Base-by-base conservation (phyloP, 2,797 vertebrate genomes). In the Sebastes trivittatus region DNA sequence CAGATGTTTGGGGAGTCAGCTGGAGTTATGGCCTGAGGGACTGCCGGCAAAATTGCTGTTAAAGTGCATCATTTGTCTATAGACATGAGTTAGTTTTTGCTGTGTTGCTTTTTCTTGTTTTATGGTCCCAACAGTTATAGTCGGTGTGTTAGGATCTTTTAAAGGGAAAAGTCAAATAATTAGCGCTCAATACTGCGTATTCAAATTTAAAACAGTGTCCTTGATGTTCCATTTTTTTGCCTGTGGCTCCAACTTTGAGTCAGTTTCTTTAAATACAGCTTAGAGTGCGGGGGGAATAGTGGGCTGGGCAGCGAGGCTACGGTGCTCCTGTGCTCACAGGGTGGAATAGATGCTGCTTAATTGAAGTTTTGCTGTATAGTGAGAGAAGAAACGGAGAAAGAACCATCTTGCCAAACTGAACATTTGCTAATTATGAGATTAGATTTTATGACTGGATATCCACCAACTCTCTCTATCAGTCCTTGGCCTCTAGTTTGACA, bases 1-100 rank as follows among this genome's bases (percentile, higher is more conserved):
- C 89, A 92, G 85, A 87, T 92, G 88, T 91, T 90, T 88, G 68
- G 88, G 75, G 83, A 90, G 66, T 83, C 36, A 61, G 67, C 73
- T 81, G 66, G 59, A 89, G 85, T 88, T 85, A 88, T 68, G 61
- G 76, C 86, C 84, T 56, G 3, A 36, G 88, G 77, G 79, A 86
- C 58, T 29, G 59, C 63, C 6, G 3, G 66, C 68, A 76, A 83
- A 87, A 87, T 70, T 58, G 81, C 80, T 84, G 75, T 74, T 82
- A 87, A 88, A 76, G 76, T 65, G 72, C 52, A 27, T 88, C 77
- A 84, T 92, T 90, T 92, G 69, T 92, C 82, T 84, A 7, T 64
- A 68, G 77, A 78, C 60, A 54, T 20, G 3, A 77, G n/a, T 60
- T 64, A 77, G n/a, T 60, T 64, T 67, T 72, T 83, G 70, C 65